Conservation (phyloP, 2,113 vertebrate genomes). For the Tragelaphus buxtoni region DNA sequence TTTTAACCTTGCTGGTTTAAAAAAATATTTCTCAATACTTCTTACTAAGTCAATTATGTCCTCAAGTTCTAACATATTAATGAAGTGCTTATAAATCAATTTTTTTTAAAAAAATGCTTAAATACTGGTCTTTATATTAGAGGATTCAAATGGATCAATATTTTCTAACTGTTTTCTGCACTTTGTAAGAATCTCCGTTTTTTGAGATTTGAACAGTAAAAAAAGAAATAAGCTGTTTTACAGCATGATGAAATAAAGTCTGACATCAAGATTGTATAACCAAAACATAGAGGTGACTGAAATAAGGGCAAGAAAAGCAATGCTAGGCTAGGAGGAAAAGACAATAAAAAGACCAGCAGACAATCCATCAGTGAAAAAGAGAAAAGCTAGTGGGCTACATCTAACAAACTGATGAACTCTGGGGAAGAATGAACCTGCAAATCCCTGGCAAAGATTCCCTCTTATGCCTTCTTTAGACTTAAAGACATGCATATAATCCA, state of each 20-base stretch:
- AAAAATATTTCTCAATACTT: background rate
- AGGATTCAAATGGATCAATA: background rate
- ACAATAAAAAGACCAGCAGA: background rate
- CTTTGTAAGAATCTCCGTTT: background rate
- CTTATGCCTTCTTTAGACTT: background rate
- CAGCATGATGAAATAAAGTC: background rate
- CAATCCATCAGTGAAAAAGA: background rate
- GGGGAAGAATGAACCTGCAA: background rate
- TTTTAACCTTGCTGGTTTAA: background rate
- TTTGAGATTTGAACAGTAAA: background rate
- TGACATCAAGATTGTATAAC: background rate
- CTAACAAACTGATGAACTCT: background rate
- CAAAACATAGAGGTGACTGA: background rate
- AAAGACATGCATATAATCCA: background rate
- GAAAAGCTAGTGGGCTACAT: background rate
- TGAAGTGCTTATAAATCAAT: background rate
- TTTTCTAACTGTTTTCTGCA: background rate
- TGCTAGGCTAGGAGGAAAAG: background rate
- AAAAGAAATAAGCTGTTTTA: background rate
- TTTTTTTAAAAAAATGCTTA: background rate
- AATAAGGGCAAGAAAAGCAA: slow-evolving; percentile 1
- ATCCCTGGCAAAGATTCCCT: background rate
- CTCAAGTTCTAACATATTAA: slow-evolving; percentile 12
- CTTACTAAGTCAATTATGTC: background rate
- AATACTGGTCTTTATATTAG: background rate